Evolutionary conservation across 2,113 vertebrate species (phyloP).

Genomic region (Genyomyrus donnyi): DNA sequence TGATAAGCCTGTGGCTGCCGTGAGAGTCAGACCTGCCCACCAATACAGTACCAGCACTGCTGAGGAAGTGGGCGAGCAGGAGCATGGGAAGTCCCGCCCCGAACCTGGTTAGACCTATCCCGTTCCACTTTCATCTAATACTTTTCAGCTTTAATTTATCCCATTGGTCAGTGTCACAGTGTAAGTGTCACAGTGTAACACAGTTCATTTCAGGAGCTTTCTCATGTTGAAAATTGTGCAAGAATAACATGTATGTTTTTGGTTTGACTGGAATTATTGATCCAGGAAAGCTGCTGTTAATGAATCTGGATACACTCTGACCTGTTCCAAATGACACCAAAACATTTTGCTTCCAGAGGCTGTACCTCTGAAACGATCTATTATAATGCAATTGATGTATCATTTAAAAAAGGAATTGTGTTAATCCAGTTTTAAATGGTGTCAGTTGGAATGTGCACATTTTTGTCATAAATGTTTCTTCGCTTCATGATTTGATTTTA

Average conservation of each 20-base stretch:
- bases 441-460: not conserved
- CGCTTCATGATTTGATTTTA: not conserved
- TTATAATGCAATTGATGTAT: not conserved
- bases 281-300: not conserved
- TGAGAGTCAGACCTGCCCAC: slow-evolving; percentile 48
- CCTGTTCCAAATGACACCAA: slow-evolving; percentile 22
- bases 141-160: slow-evolving; percentile 29
- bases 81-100: slow-evolving; percentile 59
- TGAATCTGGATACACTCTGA: slow-evolving; percentile 12
- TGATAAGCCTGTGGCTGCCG: slow-evolving; percentile 48
- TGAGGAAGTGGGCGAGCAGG: slow-evolving; percentile 58
- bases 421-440: not conserved
- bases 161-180: not conserved
- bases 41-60: slow-evolving; percentile 55
- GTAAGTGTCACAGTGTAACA: not conserved
- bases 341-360: not conserved
- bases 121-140: slow-evolving; percentile 36
- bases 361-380: not conserved
- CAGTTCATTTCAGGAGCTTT: slow-evolving; percentile 1
- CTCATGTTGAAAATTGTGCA: not conserved
- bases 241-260: not conserved
- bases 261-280: not conserved
- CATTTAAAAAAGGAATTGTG: not conserved
- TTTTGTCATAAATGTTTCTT: slow-evolving; percentile 6
- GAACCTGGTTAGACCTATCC: slow-evolving; percentile 60